phyloP scores from a whole-genome alignment of 2,113 vertebrate genomes.

The Oriolus oriolus region DNA sequence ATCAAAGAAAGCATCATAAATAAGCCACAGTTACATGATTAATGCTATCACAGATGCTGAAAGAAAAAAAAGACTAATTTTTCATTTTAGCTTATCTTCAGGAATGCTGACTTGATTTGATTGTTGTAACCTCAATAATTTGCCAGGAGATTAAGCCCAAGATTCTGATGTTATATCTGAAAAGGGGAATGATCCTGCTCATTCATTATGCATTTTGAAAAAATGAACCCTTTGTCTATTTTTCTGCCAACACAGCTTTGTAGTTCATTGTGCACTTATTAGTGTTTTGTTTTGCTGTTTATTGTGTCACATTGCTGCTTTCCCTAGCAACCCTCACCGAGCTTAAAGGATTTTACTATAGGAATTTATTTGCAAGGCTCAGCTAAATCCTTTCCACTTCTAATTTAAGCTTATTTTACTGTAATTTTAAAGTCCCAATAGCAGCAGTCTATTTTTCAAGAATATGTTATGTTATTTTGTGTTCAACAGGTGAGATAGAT shows the following conservation, averaged over 20 bases:
- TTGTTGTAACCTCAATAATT: constrained; percentile 4
- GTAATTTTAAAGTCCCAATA: background rate
- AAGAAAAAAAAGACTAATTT: constrained; percentile 8
- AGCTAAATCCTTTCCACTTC: background rate
- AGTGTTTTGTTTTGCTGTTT: background rate
- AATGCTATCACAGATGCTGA: background rate
- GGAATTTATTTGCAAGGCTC: background rate
- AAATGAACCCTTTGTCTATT: background rate
- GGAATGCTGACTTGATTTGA: constrained; percentile 10
- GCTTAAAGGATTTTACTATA: background rate
- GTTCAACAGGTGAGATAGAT: background rate
- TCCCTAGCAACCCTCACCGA: background rate
- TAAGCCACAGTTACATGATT: constrained; percentile 23
- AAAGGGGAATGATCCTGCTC: background rate
- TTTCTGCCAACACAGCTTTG: background rate
- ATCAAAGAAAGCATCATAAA: constrained; percentile 12
- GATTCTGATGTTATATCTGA: background rate
- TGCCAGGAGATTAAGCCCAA: background rate
- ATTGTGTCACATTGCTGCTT: background rate
- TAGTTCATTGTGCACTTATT: background rate
- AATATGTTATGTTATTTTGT: background rate
- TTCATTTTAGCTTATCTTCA: constrained; percentile 41
- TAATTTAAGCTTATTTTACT: background rate
- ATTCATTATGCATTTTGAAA: background rate
- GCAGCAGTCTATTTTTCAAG: background rate